Conservation (phyloP, 2,797 vertebrate genomes). For the Coregonus suidteri region DNA sequence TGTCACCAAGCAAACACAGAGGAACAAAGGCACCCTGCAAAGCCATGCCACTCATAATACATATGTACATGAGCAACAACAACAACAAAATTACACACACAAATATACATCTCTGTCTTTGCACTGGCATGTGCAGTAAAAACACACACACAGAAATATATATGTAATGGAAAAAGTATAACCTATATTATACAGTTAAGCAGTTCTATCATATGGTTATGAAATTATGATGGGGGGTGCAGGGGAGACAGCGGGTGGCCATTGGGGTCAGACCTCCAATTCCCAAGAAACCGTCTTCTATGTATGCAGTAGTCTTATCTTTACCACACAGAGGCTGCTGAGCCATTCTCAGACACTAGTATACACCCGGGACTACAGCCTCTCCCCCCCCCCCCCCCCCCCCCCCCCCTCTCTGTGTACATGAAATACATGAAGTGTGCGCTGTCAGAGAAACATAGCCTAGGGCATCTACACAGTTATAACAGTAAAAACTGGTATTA, state of each 20-base stretch:
- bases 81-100: neutral
- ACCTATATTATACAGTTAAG: conserved; percentile 18
- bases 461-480: neutral
- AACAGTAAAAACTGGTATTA: neutral
- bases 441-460: neutral
- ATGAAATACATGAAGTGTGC: neutral
- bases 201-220: neutral
- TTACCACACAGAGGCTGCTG: conserved; percentile 61
- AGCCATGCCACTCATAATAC: conserved; percentile 9
- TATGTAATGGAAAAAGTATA: conserved; percentile 24
- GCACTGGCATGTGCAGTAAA: neutral
- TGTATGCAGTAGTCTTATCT: conserved; percentile 75
- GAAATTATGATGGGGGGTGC: conserved; percentile 31
- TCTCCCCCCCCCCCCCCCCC: too few relatives aligned
- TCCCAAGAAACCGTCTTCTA: conserved; percentile 71
- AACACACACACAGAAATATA: neutral
- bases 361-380: conserved; percentile 15
- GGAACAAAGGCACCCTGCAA: neutral
- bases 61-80: neutral
- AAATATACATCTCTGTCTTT: neutral
- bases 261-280: conserved; percentile 54
- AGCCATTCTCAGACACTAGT: conserved; percentile 28
- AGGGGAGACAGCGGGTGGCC: conserved; percentile 20
- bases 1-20: conserved; percentile 34
- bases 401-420: too few relatives aligned